Base-by-base conservation (phyloP, 2,888 invertebrate genomes). In the Pachliopta kotzebuea region DNA sequence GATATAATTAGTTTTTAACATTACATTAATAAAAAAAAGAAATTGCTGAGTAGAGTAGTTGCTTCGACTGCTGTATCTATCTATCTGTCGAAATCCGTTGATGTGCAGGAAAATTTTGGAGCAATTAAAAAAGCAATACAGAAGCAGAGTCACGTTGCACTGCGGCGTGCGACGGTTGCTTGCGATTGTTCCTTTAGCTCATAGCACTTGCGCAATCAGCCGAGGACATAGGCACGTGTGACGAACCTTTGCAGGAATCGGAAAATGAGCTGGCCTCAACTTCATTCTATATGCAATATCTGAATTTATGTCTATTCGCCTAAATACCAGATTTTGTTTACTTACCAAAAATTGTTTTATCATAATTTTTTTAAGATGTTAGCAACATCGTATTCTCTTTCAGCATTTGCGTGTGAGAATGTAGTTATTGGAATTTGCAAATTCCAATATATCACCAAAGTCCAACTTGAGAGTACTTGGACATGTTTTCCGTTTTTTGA, bases 91-190 rank as follows among this genome's bases (percentile, higher is more conserved):
- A 67, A 71, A 72, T 69, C 69, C 70, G 74, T 71, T 71, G 74
- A 68, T 75, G 74, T 76, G 78, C 80, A 87, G 86, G 87, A 86
- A 88, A 88, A 88, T 2, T 72, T 60, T 70, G 24, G 29, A 58
- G 59, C 50, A 66, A 63, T 69, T 81, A 77, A 86, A 82, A 74
- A 74, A 80, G 81, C 76, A 80, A 84, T 86, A 84, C 78, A 80
- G 78, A 76, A 80, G 80, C 80, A 76, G 73, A 77, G 79, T 86
- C 87, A 88, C 88, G 86, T 85, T 78, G 72, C 68, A 85, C 84
- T 76, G 72, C 69, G 69, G 71, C 67, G 72, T 73, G 74, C 69
- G 74, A 71, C 72, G 76, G 78, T 78, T 76, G 73, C 74, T 77
- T 73, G 79, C 84, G 85, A 85, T 84, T 80, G 80, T 57, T 45